Evolutionary conservation across 1,140 invertebrate species (phyloP), one percentile per base, ranked within the genome.

Genomic region (Choristoneura fumiferana): DNA sequence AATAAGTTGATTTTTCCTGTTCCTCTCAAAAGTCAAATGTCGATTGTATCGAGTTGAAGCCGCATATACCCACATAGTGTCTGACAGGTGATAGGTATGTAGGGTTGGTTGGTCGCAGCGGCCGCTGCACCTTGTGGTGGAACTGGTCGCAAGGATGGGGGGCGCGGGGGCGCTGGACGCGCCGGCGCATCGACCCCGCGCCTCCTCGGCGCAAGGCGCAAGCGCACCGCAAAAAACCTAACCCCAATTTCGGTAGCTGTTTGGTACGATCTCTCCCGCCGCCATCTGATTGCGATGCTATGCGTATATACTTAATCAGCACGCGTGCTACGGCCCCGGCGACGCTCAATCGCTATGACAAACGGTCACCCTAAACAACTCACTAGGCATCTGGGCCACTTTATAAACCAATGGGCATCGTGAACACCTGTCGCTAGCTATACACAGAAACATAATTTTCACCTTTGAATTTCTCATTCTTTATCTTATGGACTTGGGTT

Each of bases 71-170:
- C 64, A 69, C 81, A 72, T 77, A 81, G 75, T 72, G 82, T 85
- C 80, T 84, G 84, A 78, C 84, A 87, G 82, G 82, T 84, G 80
- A 78, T 87, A 85, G 71, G 69, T 87, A 85, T 80, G 76, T 84
- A 81, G 81, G 80, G 81, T 78, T 81, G 78, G 72, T 63, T 56
- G 67, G 63, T 62, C 57, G 56, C 67, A 65, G 79, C 71, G 76
- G 79, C 57, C 80, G 73, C 74, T 82, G 83, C 84, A 86, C 81
- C 81, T 83, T 82, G 76, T 78, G 78, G 69, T 75, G 69, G 73
- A 84, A 87, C 81, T 77, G 84, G 84, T 87, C 77, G 73, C 6
- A 62, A 62, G 67, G 39, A 71, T 63, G 53, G 70, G 57, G 67
- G 67, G 65, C 15, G 37, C n/a, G 55, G 54, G 33, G 59, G 54